Evolutionary conservation across 2,888 invertebrate species (phyloP).

Genomic region (Microchrysa polita): DNA sequence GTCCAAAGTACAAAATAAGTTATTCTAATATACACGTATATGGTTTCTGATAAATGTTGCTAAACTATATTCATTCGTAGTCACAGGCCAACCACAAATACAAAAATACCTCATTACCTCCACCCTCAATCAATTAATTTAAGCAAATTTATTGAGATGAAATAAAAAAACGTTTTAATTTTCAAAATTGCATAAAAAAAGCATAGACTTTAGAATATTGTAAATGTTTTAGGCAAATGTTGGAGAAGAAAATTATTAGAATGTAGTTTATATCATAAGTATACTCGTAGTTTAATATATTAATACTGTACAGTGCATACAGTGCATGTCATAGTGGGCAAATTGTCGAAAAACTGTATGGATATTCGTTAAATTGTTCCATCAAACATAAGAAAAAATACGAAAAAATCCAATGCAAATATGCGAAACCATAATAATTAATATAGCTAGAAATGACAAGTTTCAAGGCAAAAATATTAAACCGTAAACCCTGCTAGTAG

Average conservation of each 20-base stretch:
- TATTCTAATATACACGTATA: neutral
- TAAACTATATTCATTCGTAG: neutral
- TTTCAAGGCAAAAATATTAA: no score
- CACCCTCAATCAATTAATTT: neutral
- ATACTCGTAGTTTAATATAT: no score
- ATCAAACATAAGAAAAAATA: no score
- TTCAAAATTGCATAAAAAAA: neutral
- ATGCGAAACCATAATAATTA: no score
- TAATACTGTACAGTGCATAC: no score
- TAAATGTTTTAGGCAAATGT: slow-evolving; percentile 3
- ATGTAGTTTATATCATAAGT: no score
- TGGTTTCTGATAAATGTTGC: neutral
- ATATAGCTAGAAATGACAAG: no score
- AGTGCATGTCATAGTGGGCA: no score
- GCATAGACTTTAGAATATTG: neutral
- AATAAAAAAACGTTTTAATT: neutral
- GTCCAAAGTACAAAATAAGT: slow-evolving; percentile 1
- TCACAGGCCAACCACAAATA: neutral
- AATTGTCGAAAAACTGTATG: no score
- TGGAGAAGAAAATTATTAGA: neutral
- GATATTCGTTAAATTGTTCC: no score
- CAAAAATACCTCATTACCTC: slow-evolving; percentile 1
- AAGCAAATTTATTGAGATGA: neutral
- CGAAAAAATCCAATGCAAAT: no score
- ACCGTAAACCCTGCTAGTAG: no score